phyloP scores from a whole-genome alignment of 1,140 invertebrate species.

The Aporrectodea caliginosa region DNA sequence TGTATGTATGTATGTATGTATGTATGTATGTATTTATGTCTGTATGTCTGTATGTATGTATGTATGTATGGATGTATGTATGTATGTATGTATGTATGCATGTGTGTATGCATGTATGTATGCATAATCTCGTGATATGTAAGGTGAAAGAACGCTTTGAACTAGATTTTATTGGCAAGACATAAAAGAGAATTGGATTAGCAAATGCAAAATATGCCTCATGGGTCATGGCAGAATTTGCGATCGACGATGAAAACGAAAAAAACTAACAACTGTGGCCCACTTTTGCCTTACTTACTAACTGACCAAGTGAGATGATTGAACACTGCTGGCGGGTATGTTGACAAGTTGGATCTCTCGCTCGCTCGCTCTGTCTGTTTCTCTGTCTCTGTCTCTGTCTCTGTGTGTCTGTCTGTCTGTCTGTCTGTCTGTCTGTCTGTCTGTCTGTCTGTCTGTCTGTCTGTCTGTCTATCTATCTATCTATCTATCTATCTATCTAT shows the following conservation, averaged over 20 bases:
- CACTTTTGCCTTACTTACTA: neutral
- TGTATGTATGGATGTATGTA: too few relatives aligned
- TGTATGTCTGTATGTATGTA: too few relatives aligned
- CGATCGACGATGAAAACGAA: neutral
- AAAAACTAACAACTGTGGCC: neutral
- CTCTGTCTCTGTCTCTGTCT: neutral
- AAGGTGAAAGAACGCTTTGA: too few relatives aligned
- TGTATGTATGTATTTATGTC: too few relatives aligned
- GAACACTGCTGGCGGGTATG: neutral
- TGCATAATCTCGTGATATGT: too few relatives aligned
- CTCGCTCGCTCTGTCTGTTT: neutral
- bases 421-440: neutral
- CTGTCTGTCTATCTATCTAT: neutral
- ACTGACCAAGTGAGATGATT: neutral
- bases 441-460: slow-evolving; percentile 1
- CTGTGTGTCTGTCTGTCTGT: neutral
- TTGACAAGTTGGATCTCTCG: neutral
- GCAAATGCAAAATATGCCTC: too few relatives aligned
- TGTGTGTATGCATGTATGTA: too few relatives aligned
- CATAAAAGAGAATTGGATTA: too few relatives aligned
- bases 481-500: neutral
- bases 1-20: too few relatives aligned
- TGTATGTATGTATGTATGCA: too few relatives aligned
- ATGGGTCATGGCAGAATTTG: too few relatives aligned
- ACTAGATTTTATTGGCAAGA: too few relatives aligned